These are phyloP conservation scores for Gopherus evgoodei DNA, from an alignment of 2,113 vertebrate species.

Conservation along the genomic window DNA sequence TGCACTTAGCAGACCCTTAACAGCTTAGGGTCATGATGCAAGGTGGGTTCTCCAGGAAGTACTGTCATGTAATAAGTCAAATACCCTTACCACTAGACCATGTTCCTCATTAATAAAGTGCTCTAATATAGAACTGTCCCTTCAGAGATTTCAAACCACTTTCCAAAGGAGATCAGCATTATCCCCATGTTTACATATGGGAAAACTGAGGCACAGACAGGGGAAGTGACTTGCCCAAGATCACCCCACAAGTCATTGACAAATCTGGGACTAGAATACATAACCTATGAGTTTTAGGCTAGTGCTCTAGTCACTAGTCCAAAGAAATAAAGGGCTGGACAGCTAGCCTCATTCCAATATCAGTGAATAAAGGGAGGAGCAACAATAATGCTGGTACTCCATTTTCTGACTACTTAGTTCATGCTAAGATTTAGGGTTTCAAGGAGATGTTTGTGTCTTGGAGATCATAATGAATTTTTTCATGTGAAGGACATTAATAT, in stretches of 20 bases:
- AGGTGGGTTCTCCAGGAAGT: background rate
- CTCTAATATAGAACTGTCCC: background rate
- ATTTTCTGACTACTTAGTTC: background rate
- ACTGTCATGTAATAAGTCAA: background rate
- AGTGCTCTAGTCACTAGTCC: background rate
- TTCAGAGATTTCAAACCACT: background rate
- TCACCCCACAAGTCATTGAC: background rate
- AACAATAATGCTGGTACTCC: background rate
- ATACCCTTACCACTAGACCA: background rate
- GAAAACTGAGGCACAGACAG: too few species aligned
- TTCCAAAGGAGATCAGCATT: background rate
- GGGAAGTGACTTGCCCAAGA: background rate
- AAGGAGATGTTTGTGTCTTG: background rate
- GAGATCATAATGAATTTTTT: background rate
- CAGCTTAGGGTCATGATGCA: background rate
- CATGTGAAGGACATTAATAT: background rate
- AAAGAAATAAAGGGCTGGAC: background rate
- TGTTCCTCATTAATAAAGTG: background rate
- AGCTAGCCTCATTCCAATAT: background rate
- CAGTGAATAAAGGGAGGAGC: background rate
- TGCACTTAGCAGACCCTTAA: background rate
- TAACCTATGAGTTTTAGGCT: background rate
- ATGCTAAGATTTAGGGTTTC: background rate
- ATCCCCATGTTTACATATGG: background rate
- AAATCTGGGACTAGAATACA: background rate